Evolutionary conservation across 2,888 invertebrate genomes (phyloP).

Genomic region (Drosophila seclusa): DNA sequence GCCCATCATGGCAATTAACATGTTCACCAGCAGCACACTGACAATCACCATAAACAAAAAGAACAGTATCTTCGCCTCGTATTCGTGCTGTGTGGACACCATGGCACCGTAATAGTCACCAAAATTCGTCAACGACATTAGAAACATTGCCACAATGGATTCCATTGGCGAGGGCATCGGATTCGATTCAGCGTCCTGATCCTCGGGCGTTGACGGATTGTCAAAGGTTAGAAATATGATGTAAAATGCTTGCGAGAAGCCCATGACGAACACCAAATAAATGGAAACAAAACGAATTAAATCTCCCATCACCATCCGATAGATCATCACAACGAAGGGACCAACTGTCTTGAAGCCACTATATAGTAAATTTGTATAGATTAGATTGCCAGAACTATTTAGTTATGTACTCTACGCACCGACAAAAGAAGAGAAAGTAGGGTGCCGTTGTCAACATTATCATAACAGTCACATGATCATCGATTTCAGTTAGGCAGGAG

Average conservation of each 20-base stretch:
- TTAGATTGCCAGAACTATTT: not conserved
- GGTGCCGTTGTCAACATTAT: constrained; percentile 98
- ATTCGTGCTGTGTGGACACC: constrained; percentile 94
- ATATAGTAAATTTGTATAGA: constrained; percentile 61
- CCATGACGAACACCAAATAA: constrained; percentile 98
- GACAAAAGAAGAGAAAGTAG: constrained; percentile 98
- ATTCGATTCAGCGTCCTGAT: constrained; percentile 92
- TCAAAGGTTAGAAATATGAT: constrained; percentile 95
- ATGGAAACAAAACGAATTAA: constrained; percentile 97
- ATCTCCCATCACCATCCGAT: constrained; percentile 99
- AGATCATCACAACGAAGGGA: constrained; percentile 99
- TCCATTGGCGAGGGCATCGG: constrained; percentile 97
- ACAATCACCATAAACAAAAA: constrained; percentile 99
- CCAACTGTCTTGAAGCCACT: constrained; percentile 99
- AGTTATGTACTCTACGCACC: constrained; percentile 86
- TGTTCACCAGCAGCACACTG: constrained; percentile 96
- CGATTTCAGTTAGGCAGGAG: constrained; percentile 93
- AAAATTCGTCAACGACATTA: constrained; percentile 99
- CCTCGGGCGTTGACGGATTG: constrained; percentile 92
- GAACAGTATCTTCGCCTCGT: constrained; percentile 95
- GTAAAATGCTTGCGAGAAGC: constrained; percentile 97
- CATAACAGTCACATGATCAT: constrained; percentile 95
- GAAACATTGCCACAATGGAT: constrained; percentile 98
- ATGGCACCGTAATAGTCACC: constrained; percentile 97
- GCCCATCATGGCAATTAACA: constrained; percentile 99